Percentiles rank a stretch among this genome's conserved stretches.
phyloP scores from a whole-genome alignment of 2,113 vertebrate genomes.

The Etheostoma spectabile region DNA sequence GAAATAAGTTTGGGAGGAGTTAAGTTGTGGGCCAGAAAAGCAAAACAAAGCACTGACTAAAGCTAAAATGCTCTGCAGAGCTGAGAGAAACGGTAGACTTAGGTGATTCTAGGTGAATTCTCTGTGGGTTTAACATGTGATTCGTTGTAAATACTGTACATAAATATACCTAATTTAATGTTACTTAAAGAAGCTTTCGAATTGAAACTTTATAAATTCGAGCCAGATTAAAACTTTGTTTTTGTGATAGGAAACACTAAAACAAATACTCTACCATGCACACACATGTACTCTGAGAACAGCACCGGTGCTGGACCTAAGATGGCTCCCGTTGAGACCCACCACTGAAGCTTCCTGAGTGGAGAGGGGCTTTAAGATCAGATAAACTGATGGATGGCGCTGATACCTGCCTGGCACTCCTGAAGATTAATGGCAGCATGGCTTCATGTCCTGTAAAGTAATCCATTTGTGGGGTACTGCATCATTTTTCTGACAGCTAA shows the following conservation, averaged over 20 bases:
- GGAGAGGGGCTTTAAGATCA: slow-evolving; percentile 53
- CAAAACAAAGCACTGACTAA: not conserved
- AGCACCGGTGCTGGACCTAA: not conserved
- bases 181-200: not conserved
- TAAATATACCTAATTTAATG: not conserved
- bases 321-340: slow-evolving; percentile 7
- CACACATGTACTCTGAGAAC: not conserved
- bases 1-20: not conserved
- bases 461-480: slow-evolving; percentile 66
- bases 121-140: not conserved
- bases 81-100: not conserved
- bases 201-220: not conserved
- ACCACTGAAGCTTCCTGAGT: slow-evolving; percentile 30
- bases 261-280: not conserved
- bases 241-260: not conserved
- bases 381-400: slow-evolving; percentile 69
- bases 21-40: not conserved
- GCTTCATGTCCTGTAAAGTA: slow-evolving; percentile 63
- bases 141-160: not conserved
- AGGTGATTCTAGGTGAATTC: not conserved
- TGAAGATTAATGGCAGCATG: slow-evolving; percentile 57
- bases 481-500: slow-evolving; percentile 66
- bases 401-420: slow-evolving; percentile 34
- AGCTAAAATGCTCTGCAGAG: not conserved
- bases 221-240: not conserved